Conservation (phyloP, 2,888 invertebrate species). For the Griposia aprilina region DNA sequence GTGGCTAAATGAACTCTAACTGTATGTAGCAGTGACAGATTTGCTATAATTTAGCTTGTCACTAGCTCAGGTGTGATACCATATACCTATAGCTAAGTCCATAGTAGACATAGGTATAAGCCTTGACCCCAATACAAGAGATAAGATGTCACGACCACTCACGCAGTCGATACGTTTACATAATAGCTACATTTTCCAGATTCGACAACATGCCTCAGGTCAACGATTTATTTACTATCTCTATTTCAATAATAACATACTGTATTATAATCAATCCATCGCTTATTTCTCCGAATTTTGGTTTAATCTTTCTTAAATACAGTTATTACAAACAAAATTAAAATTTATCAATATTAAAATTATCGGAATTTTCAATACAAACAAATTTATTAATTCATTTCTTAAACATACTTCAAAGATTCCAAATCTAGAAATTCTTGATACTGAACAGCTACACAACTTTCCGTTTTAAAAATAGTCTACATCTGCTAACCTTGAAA, state of each 20-base stretch:
- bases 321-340: neutral
- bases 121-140: slow-evolving; percentile 65
- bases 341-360: no score
- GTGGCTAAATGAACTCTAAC: slow-evolving; percentile 17
- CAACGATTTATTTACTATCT: slow-evolving; percentile 46
- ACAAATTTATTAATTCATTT: neutral
- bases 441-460: neutral
- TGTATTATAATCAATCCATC: neutral
- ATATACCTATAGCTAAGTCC: neutral
- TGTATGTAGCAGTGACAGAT: slow-evolving; percentile 28
- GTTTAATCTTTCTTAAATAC: neutral
- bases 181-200: slow-evolving; percentile 50
- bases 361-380: neutral
- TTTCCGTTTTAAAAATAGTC: neutral
- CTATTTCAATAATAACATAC: slow-evolving; percentile 3
- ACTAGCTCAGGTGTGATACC: slow-evolving; percentile 43
- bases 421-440: neutral
- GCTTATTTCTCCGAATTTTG: neutral
- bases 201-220: slow-evolving; percentile 42
- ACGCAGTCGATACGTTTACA: slow-evolving; percentile 59
- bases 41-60: slow-evolving; percentile 30
- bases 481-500: neutral
- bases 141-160: slow-evolving; percentile 59
- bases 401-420: neutral
- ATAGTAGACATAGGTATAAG: slow-evolving; percentile 24